Evolutionary conservation across 92 coral and sea anemone species (phyloP).

Genomic region (Heliopora coerulea): DNA sequence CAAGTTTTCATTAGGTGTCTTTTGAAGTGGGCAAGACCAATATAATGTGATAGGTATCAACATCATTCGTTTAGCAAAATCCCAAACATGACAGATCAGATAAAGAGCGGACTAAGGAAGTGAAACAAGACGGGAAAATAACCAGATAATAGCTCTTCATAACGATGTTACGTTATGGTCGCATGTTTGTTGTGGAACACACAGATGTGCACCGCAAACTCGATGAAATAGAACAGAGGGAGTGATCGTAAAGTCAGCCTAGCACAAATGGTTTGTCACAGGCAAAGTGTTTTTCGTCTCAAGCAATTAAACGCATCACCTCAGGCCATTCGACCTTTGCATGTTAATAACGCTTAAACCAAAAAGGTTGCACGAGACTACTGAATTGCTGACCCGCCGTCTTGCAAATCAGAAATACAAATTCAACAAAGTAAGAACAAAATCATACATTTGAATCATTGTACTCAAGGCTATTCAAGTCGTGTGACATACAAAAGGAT

Average conservation of each 20-base stretch:
- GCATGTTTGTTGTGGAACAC: slow-evolving; percentile 10
- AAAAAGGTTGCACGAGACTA: neutral
- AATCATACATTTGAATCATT: neutral
- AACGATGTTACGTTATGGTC: slow-evolving; percentile 10
- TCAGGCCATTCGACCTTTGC: no score
- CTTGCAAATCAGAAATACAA: neutral
- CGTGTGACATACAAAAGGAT: neutral
- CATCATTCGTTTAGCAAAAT: slow-evolving; percentile 29
- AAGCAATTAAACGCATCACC: no score
- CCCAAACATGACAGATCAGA: slow-evolving; percentile 8
- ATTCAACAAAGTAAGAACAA: neutral
- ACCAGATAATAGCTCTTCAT: neutral
- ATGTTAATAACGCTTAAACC: no score
- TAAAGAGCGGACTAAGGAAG: neutral
- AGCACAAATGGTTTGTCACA: no score
- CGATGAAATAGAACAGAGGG: no score
- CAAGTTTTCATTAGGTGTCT: slow-evolving; percentile 32
- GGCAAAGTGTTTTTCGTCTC: no score
- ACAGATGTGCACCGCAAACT: neutral
- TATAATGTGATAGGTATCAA: slow-evolving; percentile 1
- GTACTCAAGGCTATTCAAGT: no score
- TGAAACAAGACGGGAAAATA: neutral
- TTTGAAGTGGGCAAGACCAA: neutral
- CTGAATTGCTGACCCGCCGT: slow-evolving; percentile 11
- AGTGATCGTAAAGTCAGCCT: no score